Evolutionary conservation across 2,888 invertebrate genomes (phyloP).

Genomic region (Meteorus cinctellus): DNA sequence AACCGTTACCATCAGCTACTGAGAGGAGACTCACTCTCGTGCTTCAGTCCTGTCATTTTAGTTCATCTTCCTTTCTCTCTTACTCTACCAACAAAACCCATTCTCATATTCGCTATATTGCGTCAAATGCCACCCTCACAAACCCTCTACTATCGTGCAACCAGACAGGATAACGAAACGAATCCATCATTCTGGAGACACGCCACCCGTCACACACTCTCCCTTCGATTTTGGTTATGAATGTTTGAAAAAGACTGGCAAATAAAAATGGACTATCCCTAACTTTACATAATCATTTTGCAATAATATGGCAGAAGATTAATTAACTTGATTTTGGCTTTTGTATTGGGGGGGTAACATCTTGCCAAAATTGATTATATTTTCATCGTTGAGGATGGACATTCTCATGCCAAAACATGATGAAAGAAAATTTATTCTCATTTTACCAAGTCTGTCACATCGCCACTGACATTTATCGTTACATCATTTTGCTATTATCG

Average conservation of each 20-base stretch:
- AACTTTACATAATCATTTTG: no score
- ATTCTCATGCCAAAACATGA: no score
- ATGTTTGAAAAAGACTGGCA: not conserved
- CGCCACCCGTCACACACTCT: conserved; percentile 60
- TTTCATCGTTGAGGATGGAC: no score
- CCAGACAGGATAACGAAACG: conserved; percentile 40
- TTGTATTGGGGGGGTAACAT: no score
- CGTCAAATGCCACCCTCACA: conserved; percentile 34
- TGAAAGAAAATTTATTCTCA: no score
- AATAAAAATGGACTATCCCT: no score
- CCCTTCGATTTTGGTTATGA: conserved; percentile 20
- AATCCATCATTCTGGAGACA: conserved; percentile 62
- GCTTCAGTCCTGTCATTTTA: conserved; percentile 2
- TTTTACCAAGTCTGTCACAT: no score
- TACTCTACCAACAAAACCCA: conserved; percentile 15
- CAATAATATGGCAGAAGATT: no score
- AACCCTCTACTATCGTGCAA: conserved; percentile 39
- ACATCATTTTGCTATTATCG: no score
- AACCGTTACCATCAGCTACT: conserved; percentile 22
- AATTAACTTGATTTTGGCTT: no score
- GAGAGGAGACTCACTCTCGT: conserved; percentile 18
- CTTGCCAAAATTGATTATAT: no score
- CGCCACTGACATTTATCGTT: no score
- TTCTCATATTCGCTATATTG: conserved; percentile 36
- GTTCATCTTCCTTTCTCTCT: conserved; percentile 36